Base-by-base conservation (phyloP, 2,797 vertebrate genomes). In the Bradypodion ventrale region DNA sequence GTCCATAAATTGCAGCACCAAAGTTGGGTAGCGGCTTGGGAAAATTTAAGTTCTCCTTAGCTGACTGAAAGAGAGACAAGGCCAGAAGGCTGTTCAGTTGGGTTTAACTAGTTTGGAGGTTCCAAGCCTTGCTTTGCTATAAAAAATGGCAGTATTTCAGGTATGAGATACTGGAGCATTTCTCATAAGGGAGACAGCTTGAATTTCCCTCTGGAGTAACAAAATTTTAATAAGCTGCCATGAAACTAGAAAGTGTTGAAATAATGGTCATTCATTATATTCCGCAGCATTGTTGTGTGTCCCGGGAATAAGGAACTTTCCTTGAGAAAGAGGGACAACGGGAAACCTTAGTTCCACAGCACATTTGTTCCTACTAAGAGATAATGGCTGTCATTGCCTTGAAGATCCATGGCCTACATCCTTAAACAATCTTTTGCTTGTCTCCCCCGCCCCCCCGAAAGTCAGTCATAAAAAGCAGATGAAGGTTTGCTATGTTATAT, bases 221-320 rank as follows among this genome's bases (percentile, higher is more conserved):
- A 84, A 83, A 60, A 37, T 62, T 70, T 78, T 72, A 78, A 78
- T 78, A 84, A 78, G 75, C 66, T 78, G 59, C 42, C 75, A 63
- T 63, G 75, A 19, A 78, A 84, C 32, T 49, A 9, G 25, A 68
- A 42, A 52, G 25, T 46, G 16, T 62, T 49, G 42, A 70, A 78
- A 73, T 84, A 78, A 78, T 42, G 25, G 68, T 42, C 19, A 78
- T 77, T 69, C 49, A 69, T 84, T 78, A 70, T 84, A 70, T 62
- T 60, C 66, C 49, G 62, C 49, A 12, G n/a, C 35, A 75, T 72
- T 78, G n/a, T n/a, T 16, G 60, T 78, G 40, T 78, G 56, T 63
- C 15, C 42, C 73, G 56, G 83, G 56, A 78, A 78, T 49, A 40
- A 62, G 75, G 75, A 42, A 40, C 46, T 77, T 69, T 76, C 29